Evolutionary conservation across 2,797 vertebrate species (phyloP).

Genomic region (Phylloscopus collybita): DNA sequence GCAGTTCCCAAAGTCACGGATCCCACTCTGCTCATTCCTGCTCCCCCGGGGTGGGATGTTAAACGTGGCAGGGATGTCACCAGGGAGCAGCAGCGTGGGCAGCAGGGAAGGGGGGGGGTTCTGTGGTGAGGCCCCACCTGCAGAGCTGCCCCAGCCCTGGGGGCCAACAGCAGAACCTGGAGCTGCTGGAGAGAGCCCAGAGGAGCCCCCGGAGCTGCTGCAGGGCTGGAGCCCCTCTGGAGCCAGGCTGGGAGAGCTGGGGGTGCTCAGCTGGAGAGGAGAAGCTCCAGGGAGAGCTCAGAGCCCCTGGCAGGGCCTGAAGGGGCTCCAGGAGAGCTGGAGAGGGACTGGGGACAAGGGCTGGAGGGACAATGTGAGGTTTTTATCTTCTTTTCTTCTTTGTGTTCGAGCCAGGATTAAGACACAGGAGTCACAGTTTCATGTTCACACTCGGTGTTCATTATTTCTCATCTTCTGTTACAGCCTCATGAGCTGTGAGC

Average conservation of each 20-base stretch:
- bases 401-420: too few species aligned
- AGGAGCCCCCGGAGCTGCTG: too few species aligned
- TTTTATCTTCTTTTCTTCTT: too few species aligned
- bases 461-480: too few species aligned
- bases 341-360: neutral
- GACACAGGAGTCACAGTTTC: too few species aligned
- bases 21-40: fast-evolving
- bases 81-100: neutral
- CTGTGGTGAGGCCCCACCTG: neutral
- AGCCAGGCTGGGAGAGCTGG: too few species aligned
- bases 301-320: neutral
- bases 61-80: fast-evolving
- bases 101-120: neutral
- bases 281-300: neutral
- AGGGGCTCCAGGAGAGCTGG: neutral
- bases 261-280: neutral
- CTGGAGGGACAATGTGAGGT: neutral
- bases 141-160: neutral
- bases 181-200: neutral
- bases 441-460: too few species aligned
- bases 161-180: fast-evolving
- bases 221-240: too few species aligned
- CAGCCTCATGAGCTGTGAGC: too few species aligned
- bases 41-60: fast-evolving
- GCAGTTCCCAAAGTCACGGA: neutral